Conservation (phyloP, 2,888 invertebrate species). For the Mythimna lalbum region DNA sequence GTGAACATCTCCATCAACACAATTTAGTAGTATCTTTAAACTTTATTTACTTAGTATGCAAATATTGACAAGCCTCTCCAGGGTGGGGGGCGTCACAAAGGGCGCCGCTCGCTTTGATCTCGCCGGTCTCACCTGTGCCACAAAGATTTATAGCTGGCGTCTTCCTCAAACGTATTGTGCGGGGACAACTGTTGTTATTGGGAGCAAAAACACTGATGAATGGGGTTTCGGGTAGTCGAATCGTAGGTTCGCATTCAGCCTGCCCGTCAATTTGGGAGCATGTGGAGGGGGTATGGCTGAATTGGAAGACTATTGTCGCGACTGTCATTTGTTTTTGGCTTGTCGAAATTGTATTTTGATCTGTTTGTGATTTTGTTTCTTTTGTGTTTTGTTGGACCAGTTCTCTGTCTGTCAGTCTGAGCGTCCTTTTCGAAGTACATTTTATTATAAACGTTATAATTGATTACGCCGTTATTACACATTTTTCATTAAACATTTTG, state of each 20-base stretch:
- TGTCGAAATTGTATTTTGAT: background rate
- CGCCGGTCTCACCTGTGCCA: conserved; percentile 79
- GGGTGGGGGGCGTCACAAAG: conserved; percentile 71
- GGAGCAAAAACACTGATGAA: conserved; percentile 67
- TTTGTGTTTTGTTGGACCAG: background rate
- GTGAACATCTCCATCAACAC: conserved; percentile 66
- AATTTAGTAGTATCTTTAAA: conserved; percentile 67
- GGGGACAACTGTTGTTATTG: conserved; percentile 59
- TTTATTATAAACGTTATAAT: no score
- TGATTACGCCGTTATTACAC: no score
- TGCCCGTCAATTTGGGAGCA: conserved; percentile 31
- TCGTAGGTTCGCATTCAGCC: conserved; percentile 18
- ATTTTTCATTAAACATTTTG: no score
- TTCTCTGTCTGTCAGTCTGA: no score
- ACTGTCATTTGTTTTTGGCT: conserved; percentile 8
- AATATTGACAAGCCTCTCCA: conserved; percentile 74
- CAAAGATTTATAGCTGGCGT: conserved; percentile 54
- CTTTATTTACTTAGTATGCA: conserved; percentile 79
- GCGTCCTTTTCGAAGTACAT: no score
- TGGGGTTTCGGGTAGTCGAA: conserved; percentile 32
- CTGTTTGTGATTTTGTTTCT: background rate
- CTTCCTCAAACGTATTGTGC: conserved; percentile 54
- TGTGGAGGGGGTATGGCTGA: background rate
- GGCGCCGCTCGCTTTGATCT: conserved; percentile 81
- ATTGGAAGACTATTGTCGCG: background rate